These are phyloP conservation scores for Amiota minor DNA, from an alignment of 2,888 invertebrate species.

Conservation along the genomic window DNA sequence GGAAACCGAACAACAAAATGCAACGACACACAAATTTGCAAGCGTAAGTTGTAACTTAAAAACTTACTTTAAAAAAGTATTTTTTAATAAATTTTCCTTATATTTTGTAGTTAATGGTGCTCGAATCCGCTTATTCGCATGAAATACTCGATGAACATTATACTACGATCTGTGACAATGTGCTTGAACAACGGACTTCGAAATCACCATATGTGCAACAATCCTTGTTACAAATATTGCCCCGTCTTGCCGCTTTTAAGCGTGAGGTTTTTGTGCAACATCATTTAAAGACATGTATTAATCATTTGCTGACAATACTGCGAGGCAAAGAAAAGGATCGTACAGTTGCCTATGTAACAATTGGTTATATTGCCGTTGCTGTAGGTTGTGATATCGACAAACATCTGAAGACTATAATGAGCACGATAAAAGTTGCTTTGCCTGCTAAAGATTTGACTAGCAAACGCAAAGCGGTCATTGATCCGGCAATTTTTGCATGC, in stretches of 20 bases:
- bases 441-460: constrained; percentile 85
- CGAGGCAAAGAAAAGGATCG: constrained; percentile 89
- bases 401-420: constrained; percentile 89
- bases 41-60: constrained; percentile 49
- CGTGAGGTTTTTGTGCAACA: constrained; percentile 84
- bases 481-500: constrained; percentile 94
- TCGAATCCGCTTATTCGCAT: constrained; percentile 91
- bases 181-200: constrained; percentile 84
- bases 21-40: constrained; percentile 58
- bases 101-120: constrained; percentile 75
- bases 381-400: constrained; percentile 86
- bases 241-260: constrained; percentile 94
- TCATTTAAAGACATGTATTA: constrained; percentile 83
- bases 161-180: constrained; percentile 83
- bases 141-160: constrained; percentile 88
- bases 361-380: constrained; percentile 92
- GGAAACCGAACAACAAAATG: constrained; percentile 64
- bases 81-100: neutral
- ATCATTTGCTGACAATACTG: constrained; percentile 83
- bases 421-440: constrained; percentile 82
- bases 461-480: constrained; percentile 83
- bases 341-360: constrained; percentile 89
- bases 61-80: constrained; percentile 1
- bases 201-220: constrained; percentile 89
- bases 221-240: constrained; percentile 88